Evolutionary conservation across 2,888 invertebrate genomes (phyloP).

Genomic region (Drosophila falleni): DNA sequence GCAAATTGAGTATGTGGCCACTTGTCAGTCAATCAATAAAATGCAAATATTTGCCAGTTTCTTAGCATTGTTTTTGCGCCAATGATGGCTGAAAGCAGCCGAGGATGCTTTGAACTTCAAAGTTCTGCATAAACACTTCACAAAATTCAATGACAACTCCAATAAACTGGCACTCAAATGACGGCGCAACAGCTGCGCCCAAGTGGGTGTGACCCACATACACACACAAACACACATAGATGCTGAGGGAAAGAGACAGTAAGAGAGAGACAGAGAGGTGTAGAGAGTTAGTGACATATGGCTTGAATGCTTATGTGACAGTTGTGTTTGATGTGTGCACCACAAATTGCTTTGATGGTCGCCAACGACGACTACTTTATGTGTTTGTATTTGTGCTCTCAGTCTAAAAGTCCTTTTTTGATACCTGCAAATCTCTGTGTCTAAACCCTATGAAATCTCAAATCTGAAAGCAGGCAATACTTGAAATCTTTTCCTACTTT

Average conservation of each 20-base stretch:
- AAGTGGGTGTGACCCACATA: conserved; percentile 35
- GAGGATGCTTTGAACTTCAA: conserved; percentile 53
- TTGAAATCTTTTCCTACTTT: not conserved
- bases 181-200: conserved; percentile 56
- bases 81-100: conserved; percentile 9
- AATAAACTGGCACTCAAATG: conserved; percentile 51
- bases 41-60: conserved; percentile 71
- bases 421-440: not conserved
- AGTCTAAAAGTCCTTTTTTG: conserved; percentile 19
- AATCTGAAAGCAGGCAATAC: conserved; percentile 1
- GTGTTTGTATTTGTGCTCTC: conserved; percentile 11
- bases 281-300: conserved; percentile 7
- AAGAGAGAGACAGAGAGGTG: not conserved
- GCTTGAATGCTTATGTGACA: conserved; percentile 34
- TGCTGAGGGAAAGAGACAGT: not conserved
- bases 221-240: conserved; percentile 10
- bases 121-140: conserved; percentile 73
- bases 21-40: conserved; percentile 74
- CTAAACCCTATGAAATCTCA: not conserved
- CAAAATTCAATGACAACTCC: conserved; percentile 66
- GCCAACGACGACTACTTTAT: conserved; percentile 27
- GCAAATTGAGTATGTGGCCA: conserved; percentile 33
- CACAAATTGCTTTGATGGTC: conserved; percentile 61
- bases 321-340: conserved; percentile 62
- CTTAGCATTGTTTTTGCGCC: conserved; percentile 56